phyloP scores from a whole-genome alignment of 2,113 vertebrate genomes.

The Heliornis fulica region DNA sequence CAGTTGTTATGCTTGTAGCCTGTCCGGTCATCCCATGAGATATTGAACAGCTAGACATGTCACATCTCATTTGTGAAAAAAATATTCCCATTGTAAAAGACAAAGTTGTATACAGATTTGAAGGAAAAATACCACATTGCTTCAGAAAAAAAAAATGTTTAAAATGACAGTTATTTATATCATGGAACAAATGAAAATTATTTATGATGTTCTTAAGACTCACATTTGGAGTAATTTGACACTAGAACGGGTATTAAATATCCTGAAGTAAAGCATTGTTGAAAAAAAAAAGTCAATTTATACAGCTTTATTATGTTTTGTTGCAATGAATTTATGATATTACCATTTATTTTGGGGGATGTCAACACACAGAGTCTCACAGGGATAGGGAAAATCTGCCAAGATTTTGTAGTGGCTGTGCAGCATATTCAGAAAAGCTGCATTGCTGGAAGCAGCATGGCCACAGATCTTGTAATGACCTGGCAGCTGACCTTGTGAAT shows the following conservation, averaged over 20 bases:
- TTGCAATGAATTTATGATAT: neutral
- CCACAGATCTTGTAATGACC: neutral
- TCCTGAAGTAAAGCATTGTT: neutral
- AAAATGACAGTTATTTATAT: neutral
- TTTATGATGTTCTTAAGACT: neutral
- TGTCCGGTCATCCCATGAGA: neutral
- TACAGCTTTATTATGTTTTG: neutral
- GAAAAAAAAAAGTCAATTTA: neutral
- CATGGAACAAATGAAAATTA: neutral
- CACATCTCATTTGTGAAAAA: neutral
- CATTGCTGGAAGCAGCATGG: neutral
- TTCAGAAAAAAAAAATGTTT: neutral
- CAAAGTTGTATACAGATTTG: neutral
- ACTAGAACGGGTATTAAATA: neutral
- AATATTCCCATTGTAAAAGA: neutral
- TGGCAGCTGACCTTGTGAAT: neutral
- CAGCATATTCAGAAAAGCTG: neutral
- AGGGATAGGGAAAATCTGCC: neutral
- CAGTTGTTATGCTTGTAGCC: neutral
- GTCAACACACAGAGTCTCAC: neutral
- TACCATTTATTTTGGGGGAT: neutral
- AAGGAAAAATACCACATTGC: neutral
- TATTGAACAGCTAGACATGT: accelerated
- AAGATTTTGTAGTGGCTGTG: neutral
- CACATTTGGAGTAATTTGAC: neutral